A percentile compares a stretch with the other conserved stretches of the same genome.
Evolutionary conservation across 2,797 vertebrate genomes (phyloP).

Genomic region (Sebastes trivittatus): DNA sequence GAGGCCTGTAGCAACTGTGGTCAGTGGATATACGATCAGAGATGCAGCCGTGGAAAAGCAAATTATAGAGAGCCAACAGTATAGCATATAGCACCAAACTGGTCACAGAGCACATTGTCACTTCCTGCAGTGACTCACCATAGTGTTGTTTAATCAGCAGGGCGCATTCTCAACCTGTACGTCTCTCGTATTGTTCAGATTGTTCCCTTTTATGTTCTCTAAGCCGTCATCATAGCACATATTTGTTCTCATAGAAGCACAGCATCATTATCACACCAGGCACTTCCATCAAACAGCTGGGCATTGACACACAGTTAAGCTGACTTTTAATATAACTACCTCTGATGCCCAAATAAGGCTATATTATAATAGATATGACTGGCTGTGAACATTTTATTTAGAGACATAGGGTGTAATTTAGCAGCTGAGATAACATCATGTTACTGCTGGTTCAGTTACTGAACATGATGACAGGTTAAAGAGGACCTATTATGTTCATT

Average conservation of each 20-base stretch:
- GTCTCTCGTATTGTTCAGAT: slow-evolving; percentile 5
- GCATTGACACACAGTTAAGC: slow-evolving; percentile 1
- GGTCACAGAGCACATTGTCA: neutral
- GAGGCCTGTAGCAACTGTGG: neutral
- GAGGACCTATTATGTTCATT: too few relatives aligned
- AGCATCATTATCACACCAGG: slow-evolving; percentile 50
- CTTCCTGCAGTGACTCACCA: slow-evolving; percentile 22
- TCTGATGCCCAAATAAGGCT: neutral
- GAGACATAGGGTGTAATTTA: neutral
- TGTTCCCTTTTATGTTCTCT: slow-evolving; percentile 1
- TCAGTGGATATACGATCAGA: neutral
- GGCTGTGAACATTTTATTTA: neutral
- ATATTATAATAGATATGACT: neutral
- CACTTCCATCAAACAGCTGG: slow-evolving; percentile 57
- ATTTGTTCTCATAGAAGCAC: slow-evolving; percentile 31
- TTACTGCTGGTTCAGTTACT: neutral
- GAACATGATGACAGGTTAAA: neutral
- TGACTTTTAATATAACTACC: slow-evolving; percentile 16
- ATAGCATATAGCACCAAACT: neutral
- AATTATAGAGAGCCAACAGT: neutral
- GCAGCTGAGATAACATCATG: neutral
- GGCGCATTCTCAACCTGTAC: slow-evolving; percentile 11
- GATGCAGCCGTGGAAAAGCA: neutral
- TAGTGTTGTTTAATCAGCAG: slow-evolving; percentile 19
- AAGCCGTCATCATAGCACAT: slow-evolving; percentile 4